Base-by-base conservation (phyloP, 2,113 vertebrate species). In the Scophthalmus maximus region DNA sequence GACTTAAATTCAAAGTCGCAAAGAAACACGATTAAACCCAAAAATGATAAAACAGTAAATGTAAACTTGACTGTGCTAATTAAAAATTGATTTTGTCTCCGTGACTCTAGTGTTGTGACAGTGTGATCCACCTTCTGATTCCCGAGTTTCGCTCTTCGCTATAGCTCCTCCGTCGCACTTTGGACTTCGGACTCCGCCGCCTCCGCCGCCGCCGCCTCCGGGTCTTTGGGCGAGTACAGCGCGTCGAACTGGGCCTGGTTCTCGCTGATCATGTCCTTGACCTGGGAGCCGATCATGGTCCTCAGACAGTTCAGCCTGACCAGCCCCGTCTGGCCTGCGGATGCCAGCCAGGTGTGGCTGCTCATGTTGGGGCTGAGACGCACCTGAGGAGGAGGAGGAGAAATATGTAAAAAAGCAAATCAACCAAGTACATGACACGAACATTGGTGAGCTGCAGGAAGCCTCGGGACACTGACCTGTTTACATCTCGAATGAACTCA, bases 311-410 rank as follows among this genome's bases (percentile, higher is more conserved):
- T 94, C 0, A 91, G 92, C 32, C 96, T 91, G 77, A 99, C 94
- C 15, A 99, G 93, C 23, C 97, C 98, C 0, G 95, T 90, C 91
- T 96, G 97, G 15, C 97, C 96, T 0, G 83, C 96, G 0, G 96
- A 96, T 44, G 89, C 89, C 74, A 97, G 52, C 98, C 98, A 99
- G 40, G 87, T 91, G 0, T 94, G 94, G 0, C 94, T 88, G 77
- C 91, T 93, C 93, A 97, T 90, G 92, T 98, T 99, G 23, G 96
- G 96, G 91, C 93, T 98, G 89, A 98, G 95, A 34, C 97, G 95
- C 47, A 98, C 94, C 98, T 99, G 91, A 0, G 57, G 72, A 49
- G 57, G 57, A 46, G 26, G 47, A 51, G 11, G 11, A 23, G 30
- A 34, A 11, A 40, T 17, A n/a, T n/a, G n/a, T n/a, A n/a, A n/a